phyloP scores from a whole-genome alignment of 2,888 invertebrate species.

The Pelosia muscerda region DNA sequence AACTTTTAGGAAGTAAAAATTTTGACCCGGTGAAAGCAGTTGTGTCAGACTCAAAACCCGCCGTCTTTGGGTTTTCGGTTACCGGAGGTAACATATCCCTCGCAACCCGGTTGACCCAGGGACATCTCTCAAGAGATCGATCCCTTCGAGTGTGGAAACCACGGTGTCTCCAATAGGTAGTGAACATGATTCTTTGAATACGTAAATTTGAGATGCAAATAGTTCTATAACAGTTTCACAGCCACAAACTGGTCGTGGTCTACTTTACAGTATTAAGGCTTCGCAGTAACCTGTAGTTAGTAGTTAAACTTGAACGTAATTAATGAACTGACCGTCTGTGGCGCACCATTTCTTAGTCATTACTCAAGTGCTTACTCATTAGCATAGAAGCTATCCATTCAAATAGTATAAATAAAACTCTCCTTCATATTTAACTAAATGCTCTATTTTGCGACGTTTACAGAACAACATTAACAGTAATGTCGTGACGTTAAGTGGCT shows the following conservation, averaged over 20 bases:
- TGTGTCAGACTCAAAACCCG: too few relatives aligned
- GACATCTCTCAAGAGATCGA: too few relatives aligned
- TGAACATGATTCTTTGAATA: too few relatives aligned
- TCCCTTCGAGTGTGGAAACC: too few relatives aligned
- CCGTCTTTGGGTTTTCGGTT: too few relatives aligned
- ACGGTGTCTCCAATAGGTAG: too few relatives aligned
- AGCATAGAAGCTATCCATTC: slow-evolving; percentile 48
- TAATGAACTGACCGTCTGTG: slow-evolving; percentile 67
- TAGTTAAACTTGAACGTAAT: slow-evolving; percentile 66
- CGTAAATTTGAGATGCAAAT: too few relatives aligned
- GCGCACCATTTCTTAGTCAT: slow-evolving; percentile 56
- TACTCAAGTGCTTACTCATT: slow-evolving; percentile 60
- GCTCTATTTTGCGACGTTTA: slow-evolving; percentile 15
- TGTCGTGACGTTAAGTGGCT: slow-evolving; percentile 29
- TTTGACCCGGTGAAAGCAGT: too few relatives aligned
- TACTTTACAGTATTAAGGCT: slow-evolving; percentile 25
- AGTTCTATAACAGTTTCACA: not conserved
- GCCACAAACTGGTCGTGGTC: slow-evolving; percentile 17
- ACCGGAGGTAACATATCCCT: too few relatives aligned
- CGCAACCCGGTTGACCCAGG: too few relatives aligned
- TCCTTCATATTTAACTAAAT: slow-evolving; percentile 32
- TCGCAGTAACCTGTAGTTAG: slow-evolving; percentile 49
- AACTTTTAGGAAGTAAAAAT: too few relatives aligned
- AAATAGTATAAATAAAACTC: slow-evolving; percentile 38
- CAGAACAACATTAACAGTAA: slow-evolving; percentile 24